Base-by-base conservation (phyloP, 2,113 vertebrate species). In the Pedetes capensis region DNA sequence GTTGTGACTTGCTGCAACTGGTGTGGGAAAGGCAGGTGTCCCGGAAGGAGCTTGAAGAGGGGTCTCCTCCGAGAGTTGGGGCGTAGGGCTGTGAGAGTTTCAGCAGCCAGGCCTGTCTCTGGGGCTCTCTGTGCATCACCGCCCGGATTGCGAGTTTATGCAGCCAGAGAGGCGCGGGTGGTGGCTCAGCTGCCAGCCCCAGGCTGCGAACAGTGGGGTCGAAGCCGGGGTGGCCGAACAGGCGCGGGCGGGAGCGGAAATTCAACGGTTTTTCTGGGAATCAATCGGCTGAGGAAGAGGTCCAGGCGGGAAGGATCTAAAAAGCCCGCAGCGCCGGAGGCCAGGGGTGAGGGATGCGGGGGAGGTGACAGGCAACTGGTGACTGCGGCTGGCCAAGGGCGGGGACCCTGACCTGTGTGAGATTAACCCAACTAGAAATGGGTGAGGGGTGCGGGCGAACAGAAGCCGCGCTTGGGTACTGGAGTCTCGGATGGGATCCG, bases 211-310 rank as follows among this genome's bases (percentile, higher is more conserved):
- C 76, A 7, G 76, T 34, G 29, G 79, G 71, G 29, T 85, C 0
- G 5, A 59, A 85, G 81, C 42, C 8, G 61, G 12, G 76, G 78
- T 95, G 42, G 72, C 93, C 1, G 22, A 89, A 87, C 57, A 13
- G 61, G 83, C 82, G 69, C n/a, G 17, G 82, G 93, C 69, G 42
- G 95, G 84, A 94, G 89, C 57, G 51, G 96, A 95, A 97, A 93
- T 76, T 53, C 76, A 82, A 57, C 11, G 22, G 91, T 83, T 94
- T 95, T 95, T 96, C 96, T 96, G 90, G 94, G 72, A 96, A 96
- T 69, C 76, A 96, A 96, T 69, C 76, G 87, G 68, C 78, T 55
- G 89, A 87, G 83, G 85, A 4, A 8, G 88, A 92, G 96, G 87
- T 85, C 79, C 5, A 68, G 20, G 72, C 3, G 37, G 75, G 61